Conservation (phyloP, 2,888 invertebrate genomes). For the Eulithis testata region DNA sequence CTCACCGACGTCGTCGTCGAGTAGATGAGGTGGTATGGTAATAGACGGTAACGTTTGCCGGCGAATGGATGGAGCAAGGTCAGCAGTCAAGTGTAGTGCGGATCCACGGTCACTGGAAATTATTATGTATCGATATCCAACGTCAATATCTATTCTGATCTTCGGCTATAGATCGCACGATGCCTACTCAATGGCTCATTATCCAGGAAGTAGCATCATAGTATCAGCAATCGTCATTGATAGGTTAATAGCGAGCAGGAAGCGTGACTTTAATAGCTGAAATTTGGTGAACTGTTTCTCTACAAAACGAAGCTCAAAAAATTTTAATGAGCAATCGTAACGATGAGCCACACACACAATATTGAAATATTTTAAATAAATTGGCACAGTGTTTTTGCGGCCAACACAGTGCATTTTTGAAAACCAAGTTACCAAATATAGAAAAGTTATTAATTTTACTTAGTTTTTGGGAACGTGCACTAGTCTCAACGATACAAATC, state of each 20-base stretch:
- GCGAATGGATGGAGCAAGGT: slow-evolving; percentile 65
- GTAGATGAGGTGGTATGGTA: slow-evolving; percentile 59
- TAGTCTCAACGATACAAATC: slow-evolving; percentile 9
- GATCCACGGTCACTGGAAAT: slow-evolving; percentile 57
- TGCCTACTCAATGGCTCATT: slow-evolving; percentile 17
- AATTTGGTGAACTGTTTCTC: slow-evolving; percentile 51
- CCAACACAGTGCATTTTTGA: slow-evolving; percentile 19
- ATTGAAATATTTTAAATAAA: slow-evolving; percentile 41
- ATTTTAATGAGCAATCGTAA: slow-evolving; percentile 49
- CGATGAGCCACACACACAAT: slow-evolving; percentile 40
- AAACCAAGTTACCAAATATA: slow-evolving; percentile 7
- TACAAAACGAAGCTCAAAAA: slow-evolving; percentile 51
- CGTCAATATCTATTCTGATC: slow-evolving; percentile 41
- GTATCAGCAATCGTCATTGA: slow-evolving; percentile 22
- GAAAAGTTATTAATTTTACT: slow-evolving; percentile 19
- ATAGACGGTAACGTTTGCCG: slow-evolving; percentile 55
- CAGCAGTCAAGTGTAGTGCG: slow-evolving; percentile 63
- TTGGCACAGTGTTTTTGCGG: slow-evolving; percentile 19
- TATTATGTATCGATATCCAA: slow-evolving; percentile 54
- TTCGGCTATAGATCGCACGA: slow-evolving; percentile 25
- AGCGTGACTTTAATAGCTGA: slow-evolving; percentile 64
- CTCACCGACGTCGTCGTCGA: slow-evolving; percentile 50
- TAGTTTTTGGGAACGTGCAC: slow-evolving; percentile 12
- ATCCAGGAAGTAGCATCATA: slow-evolving; percentile 26
- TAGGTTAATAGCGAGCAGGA: slow-evolving; percentile 57